phyloP scores from a whole-genome alignment of 2,888 invertebrate species.

The Drosophila suboccidentalis region DNA sequence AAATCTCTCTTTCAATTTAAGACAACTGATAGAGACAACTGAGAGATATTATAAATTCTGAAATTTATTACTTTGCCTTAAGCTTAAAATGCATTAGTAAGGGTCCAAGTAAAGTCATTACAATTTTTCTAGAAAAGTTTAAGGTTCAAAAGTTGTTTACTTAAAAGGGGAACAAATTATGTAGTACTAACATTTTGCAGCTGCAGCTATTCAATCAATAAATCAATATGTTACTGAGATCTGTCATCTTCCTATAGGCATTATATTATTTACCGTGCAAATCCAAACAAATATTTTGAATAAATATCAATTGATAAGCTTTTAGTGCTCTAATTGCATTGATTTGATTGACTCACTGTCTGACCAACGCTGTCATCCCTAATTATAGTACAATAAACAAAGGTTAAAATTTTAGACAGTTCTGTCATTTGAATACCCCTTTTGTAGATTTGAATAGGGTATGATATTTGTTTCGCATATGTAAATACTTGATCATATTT shows the following conservation, averaged over 20 bases:
- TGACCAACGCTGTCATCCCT: background rate
- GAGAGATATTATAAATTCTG: background rate
- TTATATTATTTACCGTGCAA: background rate
- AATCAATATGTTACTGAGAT: constrained; percentile 10
- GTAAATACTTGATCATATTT: too few relatives aligned
- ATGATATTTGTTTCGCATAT: too few relatives aligned
- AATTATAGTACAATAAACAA: constrained; percentile 1
- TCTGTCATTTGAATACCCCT: background rate
- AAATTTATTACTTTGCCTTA: background rate
- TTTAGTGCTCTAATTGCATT: background rate
- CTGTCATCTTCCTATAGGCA: background rate
- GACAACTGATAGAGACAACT: background rate
- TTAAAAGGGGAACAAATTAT: background rate
- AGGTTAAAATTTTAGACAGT: background rate
- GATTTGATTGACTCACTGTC: background rate
- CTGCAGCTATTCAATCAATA: constrained; percentile 4
- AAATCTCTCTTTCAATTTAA: background rate
- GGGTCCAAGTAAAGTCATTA: background rate
- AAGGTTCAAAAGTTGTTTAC: background rate
- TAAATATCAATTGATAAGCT: constrained; percentile 1
- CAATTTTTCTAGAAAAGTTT: background rate
- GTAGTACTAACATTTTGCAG: background rate
- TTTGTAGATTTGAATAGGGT: too few relatives aligned
- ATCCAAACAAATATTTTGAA: background rate
- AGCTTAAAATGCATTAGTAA: too few relatives aligned